Base-by-base conservation (phyloP, 92 coral and sea anemone species). In the Zoanthus gigantus region DNA sequence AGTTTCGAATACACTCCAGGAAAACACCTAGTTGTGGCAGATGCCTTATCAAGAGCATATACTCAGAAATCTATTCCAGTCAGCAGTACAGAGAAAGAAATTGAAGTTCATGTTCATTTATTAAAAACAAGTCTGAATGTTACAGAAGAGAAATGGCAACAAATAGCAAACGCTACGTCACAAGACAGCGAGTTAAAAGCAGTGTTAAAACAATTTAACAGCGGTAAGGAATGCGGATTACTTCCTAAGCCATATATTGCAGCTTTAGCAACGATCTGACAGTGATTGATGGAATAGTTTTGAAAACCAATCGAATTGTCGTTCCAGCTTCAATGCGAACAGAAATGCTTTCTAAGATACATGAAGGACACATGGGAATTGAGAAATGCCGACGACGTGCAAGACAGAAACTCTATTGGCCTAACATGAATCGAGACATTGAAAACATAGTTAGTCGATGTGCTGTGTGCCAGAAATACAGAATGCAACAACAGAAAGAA, bases 1-100 rank as follows among this genome's bases (percentile, higher is more conserved):
- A 52, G 53, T 65, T 79, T 84, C 44, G 91, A 79, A 67, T 87
- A 87, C 61, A 52, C 67, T 1, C 92, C 90, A 50, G 86, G 89
- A 12, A 84, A 84, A 74, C 72, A 77, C 16, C 82, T 57, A 47
- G 75, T 89, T 13, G 65, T 89, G 29, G 89, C 92, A 72, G 92
- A 89, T 82, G 71, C 83, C 58, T 68, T 83, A 56, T 89, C 89
- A 30, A 83, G 92, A 74, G 47, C 60, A 54, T 10, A 23, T 23
- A 23, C 23, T 23, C 23, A 23, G 23, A 23, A 23, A 23, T 23
- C 23, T 23, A 23, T 23, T 23, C 23, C 23, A 23, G 23, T 23
- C 23, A 23, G 23, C 23, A 23, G 23, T 23, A 23, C 23, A 23
- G 23, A 23, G 23, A 23, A 23, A 23, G 23, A 23, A 23, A 23